These are phyloP conservation scores for Paedocypris micromegethes DNA, from an alignment of 2,797 vertebrate genomes.

Conservation along the genomic window DNA sequence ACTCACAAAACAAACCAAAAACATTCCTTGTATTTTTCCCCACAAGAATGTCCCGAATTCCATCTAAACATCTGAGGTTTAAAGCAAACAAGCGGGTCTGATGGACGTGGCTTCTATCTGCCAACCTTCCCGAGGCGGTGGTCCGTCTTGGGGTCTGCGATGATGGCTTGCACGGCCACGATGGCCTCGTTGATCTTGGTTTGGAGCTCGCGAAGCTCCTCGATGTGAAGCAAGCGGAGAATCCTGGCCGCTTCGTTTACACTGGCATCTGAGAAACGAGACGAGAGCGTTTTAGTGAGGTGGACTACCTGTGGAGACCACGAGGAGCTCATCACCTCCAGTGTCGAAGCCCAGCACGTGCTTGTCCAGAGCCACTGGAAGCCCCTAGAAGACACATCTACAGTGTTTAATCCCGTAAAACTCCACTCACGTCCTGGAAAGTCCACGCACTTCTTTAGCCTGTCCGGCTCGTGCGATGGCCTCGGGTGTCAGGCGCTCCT, in stretches of 20 bases:
- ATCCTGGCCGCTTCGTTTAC: slow-evolving; percentile 94
- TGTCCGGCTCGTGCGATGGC: slow-evolving; percentile 85
- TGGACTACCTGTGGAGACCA: too few relatives aligned
- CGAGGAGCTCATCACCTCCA: slow-evolving; percentile 70
- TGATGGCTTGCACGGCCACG: slow-evolving; percentile 94
- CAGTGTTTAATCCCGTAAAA: background rate
- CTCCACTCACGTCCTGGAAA: background rate
- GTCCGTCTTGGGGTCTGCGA: slow-evolving; percentile 96
- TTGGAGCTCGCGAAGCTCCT: slow-evolving; percentile 93
- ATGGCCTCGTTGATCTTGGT: slow-evolving; percentile 97
- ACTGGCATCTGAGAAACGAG: slow-evolving; percentile 74
- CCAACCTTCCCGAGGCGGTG: slow-evolving; percentile 97
- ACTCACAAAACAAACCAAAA: slow-evolving; percentile 3
- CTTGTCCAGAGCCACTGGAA: slow-evolving; percentile 89
- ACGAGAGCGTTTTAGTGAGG: background rate
- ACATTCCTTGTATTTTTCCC: background rate
- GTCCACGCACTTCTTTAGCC: slow-evolving; percentile 78
- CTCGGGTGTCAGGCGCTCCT: slow-evolving; percentile 88
- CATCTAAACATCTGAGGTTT: slow-evolving; percentile 9
- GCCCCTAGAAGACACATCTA: slow-evolving; percentile 67
- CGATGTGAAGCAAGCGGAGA: slow-evolving; percentile 90
- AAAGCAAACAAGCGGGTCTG: slow-evolving; percentile 28
- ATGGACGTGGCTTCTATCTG: slow-evolving; percentile 69
- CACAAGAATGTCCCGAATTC: slow-evolving; percentile 19
- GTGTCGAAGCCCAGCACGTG: slow-evolving; percentile 94